phyloP scores from a whole-genome alignment of 2,113 vertebrate species.

The Carassius gibelio region DNA sequence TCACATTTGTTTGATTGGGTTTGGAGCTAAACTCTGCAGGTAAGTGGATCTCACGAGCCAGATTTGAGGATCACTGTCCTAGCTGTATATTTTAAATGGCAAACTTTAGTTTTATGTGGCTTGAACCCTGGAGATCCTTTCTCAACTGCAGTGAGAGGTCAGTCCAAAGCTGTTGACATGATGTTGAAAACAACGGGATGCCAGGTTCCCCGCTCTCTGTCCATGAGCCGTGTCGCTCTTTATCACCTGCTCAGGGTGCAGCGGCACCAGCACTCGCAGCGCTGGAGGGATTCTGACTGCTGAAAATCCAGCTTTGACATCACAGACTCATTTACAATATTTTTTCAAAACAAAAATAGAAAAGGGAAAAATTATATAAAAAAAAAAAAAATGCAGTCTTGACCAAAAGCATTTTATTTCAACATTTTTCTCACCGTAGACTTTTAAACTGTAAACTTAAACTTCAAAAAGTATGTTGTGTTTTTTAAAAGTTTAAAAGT shows the following conservation, averaged over 20 bases:
- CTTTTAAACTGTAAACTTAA: not conserved
- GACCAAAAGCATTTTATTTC: not conserved
- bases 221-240: not conserved
- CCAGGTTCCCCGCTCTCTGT: not conserved
- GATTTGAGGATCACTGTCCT: too few relatives aligned
- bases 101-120: not conserved
- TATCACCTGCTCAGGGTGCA: not conserved
- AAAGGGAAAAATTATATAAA: not conserved
- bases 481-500: not conserved
- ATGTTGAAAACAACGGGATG: conserved; percentile 7
- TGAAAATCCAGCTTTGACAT: not conserved
- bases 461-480: not conserved
- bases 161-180: not conserved
- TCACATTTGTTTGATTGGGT: too few relatives aligned
- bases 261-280: not conserved
- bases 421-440: not conserved
- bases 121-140: not conserved
- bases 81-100: not conserved
- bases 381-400: not conserved
- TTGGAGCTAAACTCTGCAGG: too few relatives aligned
- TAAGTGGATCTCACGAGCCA: too few relatives aligned
- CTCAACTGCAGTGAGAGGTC: not conserved
- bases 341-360: not conserved
- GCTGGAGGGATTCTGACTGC: not conserved
- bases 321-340: not conserved